Evolutionary conservation across 2,888 invertebrate genomes (phyloP), one percentile per base, ranked within the genome.

Genomic region (Polietes domitor): DNA sequence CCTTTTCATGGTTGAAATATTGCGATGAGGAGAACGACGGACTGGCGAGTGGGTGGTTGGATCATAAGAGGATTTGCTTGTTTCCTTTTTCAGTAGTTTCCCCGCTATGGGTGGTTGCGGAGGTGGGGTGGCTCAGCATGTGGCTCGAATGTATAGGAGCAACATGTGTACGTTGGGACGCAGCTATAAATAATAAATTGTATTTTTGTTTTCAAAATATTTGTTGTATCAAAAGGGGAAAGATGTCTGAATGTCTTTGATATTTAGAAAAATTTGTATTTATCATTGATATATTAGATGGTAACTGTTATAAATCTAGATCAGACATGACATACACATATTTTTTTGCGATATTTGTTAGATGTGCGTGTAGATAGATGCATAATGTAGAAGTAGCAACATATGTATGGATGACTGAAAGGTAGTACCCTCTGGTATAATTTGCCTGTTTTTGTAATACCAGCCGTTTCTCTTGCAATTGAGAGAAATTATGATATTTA

Each of bases 131-230:
- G 73, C 53, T 53, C 78, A 65, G 28, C 78, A 73, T 73, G 65
- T 79, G 78, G 41, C 43, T 43, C 19, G 12, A 53, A 79, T 79
- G 63, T 15, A 2, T 65, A 73, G 63, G 53, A 65, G 78, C 78
- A 79, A 79, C 78, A 79, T 73, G 78, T 79, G 78, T 41, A 26
- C 24, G 65, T 55, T 55, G 50, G n/a, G n/a, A 41, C 21, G 26
- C 32, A 73, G 78, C 41, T 72, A 37, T 79, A 79, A 79, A 79
- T 79, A 79, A 72, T 79, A 73, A 71, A 77, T 77, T 55, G 6
- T 55, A 12, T 68, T 37, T 24, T n/a, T 19, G 0, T 41, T 68
- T 68, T 21, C 43, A 41, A 63, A 41, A 41, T 24, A 43, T 68
- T 68, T 43, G 24, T 68, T 41, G 24, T 65, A 65, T 61, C 61